phyloP scores from a whole-genome alignment of 2,888 invertebrate genomes.

The Spisula solida region DNA sequence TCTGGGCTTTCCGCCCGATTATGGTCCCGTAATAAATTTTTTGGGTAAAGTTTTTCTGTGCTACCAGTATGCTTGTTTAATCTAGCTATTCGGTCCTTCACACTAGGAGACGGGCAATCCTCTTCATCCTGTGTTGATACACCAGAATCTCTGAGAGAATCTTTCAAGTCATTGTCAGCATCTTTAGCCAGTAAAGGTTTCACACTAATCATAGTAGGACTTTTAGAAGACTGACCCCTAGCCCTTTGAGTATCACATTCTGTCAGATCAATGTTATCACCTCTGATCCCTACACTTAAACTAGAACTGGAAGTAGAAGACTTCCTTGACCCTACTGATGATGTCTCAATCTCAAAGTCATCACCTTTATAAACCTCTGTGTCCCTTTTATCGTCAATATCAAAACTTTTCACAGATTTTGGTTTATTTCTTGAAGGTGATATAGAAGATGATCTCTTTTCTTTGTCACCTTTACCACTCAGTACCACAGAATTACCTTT shows the following conservation, averaged over 20 bases:
- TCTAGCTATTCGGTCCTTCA: constrained; percentile 76
- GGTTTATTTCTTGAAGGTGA: constrained; percentile 47
- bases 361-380: constrained; percentile 57
- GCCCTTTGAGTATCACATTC: constrained; percentile 52
- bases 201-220: constrained; percentile 20
- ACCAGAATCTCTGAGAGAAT: constrained; percentile 24
- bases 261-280: constrained; percentile 77
- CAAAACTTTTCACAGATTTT: not conserved
- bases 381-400: constrained; percentile 46
- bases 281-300: constrained; percentile 67
- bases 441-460: constrained; percentile 53
- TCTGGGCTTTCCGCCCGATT: constrained; percentile 54
- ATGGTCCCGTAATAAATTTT: constrained; percentile 48
- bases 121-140: constrained; percentile 50
- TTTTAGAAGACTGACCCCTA: constrained; percentile 9
- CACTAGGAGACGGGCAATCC: constrained; percentile 70
- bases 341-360: constrained; percentile 76
- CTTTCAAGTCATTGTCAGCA: constrained; percentile 22
- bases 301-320: constrained; percentile 53
- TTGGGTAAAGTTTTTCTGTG: constrained; percentile 7
- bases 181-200: constrained; percentile 29
- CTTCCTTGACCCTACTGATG: constrained; percentile 75
- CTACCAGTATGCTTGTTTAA: constrained; percentile 66
- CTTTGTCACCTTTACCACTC: constrained; percentile 51
- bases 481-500: constrained; percentile 82